phyloP scores from a whole-genome alignment of 2,113 vertebrate species.

The Gymnobelideus leadbeateri region DNA sequence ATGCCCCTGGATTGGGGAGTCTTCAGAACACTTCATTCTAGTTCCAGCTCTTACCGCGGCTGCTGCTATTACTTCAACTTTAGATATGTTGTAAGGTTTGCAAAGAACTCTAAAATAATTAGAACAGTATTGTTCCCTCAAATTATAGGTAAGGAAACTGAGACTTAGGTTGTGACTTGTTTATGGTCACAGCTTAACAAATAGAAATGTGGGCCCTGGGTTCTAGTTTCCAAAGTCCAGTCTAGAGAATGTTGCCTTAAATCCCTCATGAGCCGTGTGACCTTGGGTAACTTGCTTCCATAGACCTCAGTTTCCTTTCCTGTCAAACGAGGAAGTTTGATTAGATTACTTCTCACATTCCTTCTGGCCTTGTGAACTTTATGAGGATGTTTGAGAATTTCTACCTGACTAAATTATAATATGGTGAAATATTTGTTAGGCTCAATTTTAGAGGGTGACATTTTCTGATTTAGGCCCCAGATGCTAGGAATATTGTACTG shows the following conservation, averaged over 20 bases:
- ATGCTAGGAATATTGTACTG: background rate
- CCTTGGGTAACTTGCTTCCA: background rate
- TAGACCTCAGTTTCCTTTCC: background rate
- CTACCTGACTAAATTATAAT: background rate
- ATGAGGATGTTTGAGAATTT: background rate
- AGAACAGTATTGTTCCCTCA: background rate
- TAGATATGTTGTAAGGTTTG: background rate
- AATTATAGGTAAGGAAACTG: background rate
- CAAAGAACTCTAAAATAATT: background rate
- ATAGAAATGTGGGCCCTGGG: background rate
- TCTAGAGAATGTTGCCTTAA: background rate
- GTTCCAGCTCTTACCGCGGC: background rate
- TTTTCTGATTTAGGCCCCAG: background rate
- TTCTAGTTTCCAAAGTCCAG: background rate
- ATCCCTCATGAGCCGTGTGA: background rate
- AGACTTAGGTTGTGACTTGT: background rate
- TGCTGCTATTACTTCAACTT: background rate
- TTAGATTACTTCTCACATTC: background rate
- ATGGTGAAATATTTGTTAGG: background rate
- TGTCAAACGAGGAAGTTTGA: background rate
- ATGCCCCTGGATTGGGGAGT: background rate
- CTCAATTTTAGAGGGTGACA: background rate
- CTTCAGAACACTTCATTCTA: background rate
- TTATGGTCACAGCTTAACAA: background rate
- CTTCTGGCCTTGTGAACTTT: background rate